Conservation (phyloP, 2,797 vertebrate genomes). For the Calcarius lapponicus region DNA sequence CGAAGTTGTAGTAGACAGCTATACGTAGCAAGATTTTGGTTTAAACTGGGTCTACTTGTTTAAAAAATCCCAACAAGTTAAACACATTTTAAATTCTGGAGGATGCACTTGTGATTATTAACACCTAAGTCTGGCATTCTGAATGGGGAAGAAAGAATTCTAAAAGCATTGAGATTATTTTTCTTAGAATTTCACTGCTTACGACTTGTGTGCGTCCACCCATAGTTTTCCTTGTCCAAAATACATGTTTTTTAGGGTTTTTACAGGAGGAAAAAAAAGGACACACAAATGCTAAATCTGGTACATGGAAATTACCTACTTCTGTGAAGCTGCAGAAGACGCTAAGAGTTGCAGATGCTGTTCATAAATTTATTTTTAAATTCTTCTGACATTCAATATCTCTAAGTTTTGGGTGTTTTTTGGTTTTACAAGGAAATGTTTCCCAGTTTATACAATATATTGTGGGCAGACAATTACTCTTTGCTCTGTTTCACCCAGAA, state of each 20-base stretch:
- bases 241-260: rapidly evolving
- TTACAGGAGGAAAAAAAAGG: neutral
- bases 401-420: neutral
- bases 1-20: neutral
- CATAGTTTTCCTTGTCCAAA: neutral
- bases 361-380: neutral
- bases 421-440: neutral
- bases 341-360: neutral
- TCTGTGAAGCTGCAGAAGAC: neutral
- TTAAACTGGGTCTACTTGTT: neutral
- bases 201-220: neutral
- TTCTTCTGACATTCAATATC: rapidly evolving
- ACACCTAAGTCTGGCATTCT: neutral
- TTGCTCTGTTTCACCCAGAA: neutral
- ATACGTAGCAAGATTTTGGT: neutral
- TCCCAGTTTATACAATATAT: neutral
- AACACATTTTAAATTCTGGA: neutral
- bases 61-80: neutral
- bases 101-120: neutral
- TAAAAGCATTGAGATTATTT: neutral
- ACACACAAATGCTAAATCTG: neutral
- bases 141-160: neutral
- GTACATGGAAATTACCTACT: neutral
- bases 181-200: neutral
- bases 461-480: neutral